phyloP scores from a whole-genome alignment of 2,888 invertebrate genomes.

The Diaphora mendica region DNA sequence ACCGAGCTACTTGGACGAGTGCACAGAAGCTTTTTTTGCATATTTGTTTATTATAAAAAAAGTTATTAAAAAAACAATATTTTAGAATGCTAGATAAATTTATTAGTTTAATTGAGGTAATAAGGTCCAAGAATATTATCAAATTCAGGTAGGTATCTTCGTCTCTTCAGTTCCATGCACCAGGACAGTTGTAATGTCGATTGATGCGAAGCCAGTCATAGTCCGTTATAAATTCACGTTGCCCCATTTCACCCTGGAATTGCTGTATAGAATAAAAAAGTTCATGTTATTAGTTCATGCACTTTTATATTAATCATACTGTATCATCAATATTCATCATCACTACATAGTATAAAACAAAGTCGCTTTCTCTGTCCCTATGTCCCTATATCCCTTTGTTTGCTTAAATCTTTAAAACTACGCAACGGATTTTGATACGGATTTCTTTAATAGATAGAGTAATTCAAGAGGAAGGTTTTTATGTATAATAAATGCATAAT shows the following conservation, averaged over 20 bases:
- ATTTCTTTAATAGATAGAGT: too few relatives aligned
- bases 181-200: constrained; percentile 81
- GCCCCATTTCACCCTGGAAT: constrained; percentile 73
- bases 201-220: constrained; percentile 82
- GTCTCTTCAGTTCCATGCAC: constrained; percentile 70
- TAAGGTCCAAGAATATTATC: background rate
- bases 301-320: too few relatives aligned
- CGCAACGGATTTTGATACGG: too few relatives aligned
- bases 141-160: background rate
- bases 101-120: background rate
- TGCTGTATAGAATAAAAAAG: background rate
- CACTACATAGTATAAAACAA: too few relatives aligned
- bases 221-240: constrained; percentile 78
- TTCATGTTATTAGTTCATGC: background rate
- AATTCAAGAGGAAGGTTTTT: too few relatives aligned
- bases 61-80: background rate
- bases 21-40: constrained; percentile 32
- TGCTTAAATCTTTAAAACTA: too few relatives aligned
- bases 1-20: constrained; percentile 33
- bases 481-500: too few relatives aligned
- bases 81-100: background rate
- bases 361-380: too few relatives aligned
- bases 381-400: too few relatives aligned
- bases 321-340: too few relatives aligned
- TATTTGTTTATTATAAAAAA: constrained; percentile 10